These are phyloP conservation scores for Girardia tigrina DNA, from an alignment of 2,888 invertebrate species.

Conservation along the genomic window DNA sequence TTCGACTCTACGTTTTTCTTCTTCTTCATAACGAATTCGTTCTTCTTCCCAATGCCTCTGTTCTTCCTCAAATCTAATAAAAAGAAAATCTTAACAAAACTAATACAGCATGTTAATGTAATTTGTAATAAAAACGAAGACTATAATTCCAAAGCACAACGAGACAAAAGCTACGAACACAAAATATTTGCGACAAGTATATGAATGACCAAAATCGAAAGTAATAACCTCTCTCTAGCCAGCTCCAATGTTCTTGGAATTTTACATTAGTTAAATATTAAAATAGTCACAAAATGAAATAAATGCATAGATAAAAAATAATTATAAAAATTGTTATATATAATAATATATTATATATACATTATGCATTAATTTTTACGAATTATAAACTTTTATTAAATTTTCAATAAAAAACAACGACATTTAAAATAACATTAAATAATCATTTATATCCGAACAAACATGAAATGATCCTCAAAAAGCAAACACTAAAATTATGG, in stretches of 20 bases:
- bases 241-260: not conserved
- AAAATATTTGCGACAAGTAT: not conserved
- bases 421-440: no score
- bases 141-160: not conserved
- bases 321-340: no score
- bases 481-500: no score
- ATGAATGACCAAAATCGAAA: not conserved
- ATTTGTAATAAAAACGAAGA: not conserved
- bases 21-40: not conserved
- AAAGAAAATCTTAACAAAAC: not conserved
- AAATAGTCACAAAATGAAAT: not conserved
- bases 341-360: no score
- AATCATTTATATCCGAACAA: no score
- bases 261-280: no score
- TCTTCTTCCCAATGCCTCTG: not conserved
- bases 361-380: no score
- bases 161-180: not conserved
- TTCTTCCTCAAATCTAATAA: not conserved
- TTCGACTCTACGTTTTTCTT: not conserved
- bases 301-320: not conserved
- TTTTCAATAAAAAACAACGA: no score
- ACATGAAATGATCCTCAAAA: no score
- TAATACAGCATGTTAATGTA: not conserved
- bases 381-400: no score
- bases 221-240: not conserved